Conservation (phyloP, 1,140 invertebrate species). For the Euura saliciscinereae region DNA sequence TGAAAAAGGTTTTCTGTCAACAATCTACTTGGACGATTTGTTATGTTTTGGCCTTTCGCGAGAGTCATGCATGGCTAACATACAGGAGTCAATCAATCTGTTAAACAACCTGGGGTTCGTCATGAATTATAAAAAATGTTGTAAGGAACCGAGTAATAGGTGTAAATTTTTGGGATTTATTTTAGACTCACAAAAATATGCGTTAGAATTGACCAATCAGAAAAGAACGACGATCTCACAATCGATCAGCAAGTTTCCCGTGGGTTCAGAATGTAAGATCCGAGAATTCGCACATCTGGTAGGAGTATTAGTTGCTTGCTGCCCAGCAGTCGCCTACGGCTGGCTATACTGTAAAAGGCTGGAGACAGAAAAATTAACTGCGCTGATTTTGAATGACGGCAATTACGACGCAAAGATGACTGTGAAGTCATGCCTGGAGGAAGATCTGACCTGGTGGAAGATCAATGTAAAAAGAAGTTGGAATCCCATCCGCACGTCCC, state of each 20-base stretch:
- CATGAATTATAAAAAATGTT: background rate
- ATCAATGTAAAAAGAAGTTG: slow-evolving; percentile 18
- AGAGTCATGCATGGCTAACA: slow-evolving; percentile 2
- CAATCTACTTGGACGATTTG: slow-evolving; percentile 5
- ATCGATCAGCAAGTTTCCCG: background rate
- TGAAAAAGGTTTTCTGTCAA: background rate
- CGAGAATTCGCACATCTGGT: slow-evolving; percentile 30
- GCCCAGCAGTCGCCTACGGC: slow-evolving; percentile 28
- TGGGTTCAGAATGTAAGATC: slow-evolving; percentile 18
- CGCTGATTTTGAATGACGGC: slow-evolving; percentile 14
- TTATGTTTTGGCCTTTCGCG: slow-evolving; percentile 1
- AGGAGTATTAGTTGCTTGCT: slow-evolving; percentile 31
- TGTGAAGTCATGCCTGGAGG: background rate
- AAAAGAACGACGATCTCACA: background rate
- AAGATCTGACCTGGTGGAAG: slow-evolving; percentile 31
- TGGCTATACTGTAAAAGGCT: slow-evolving; percentile 23
- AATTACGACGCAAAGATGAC: slow-evolving; percentile 13
- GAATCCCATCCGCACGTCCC: slow-evolving; percentile 19
- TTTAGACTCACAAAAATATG: background rate
- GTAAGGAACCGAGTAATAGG: background rate
- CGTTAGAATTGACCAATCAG: slow-evolving; percentile 8
- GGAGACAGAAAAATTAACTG: slow-evolving; percentile 25
- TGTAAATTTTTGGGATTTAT: background rate
- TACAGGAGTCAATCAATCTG: background rate
- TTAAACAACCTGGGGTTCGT: background rate